These are phyloP conservation scores for Sebastes trivittatus DNA, from an alignment of 2,797 vertebrate species.

Conservation along the genomic window DNA sequence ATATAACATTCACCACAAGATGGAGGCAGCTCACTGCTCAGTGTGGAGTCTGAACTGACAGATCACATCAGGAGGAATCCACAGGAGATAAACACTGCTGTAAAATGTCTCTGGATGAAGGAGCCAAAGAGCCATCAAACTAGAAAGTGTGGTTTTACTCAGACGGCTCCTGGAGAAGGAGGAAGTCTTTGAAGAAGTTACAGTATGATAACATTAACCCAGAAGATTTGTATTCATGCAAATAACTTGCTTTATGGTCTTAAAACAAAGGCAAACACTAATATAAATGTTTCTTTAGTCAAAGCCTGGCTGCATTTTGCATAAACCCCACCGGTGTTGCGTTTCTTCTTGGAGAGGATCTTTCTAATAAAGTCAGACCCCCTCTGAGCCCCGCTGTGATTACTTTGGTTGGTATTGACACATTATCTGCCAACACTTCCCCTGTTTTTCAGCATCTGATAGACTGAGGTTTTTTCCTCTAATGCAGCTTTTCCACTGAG, in stretches of 20 bases:
- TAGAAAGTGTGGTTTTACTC: constrained; percentile 6
- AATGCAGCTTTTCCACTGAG: constrained; percentile 65
- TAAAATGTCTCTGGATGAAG: background rate
- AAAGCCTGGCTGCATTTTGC: background rate
- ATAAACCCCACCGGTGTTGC: background rate
- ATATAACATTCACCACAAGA: constrained; percentile 33
- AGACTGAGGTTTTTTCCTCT: constrained; percentile 55
- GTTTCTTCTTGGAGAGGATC: constrained; percentile 60
- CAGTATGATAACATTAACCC: background rate
- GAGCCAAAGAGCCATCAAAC: background rate
- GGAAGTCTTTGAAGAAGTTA: constrained; percentile 12
- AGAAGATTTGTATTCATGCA: background rate
- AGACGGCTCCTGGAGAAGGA: background rate
- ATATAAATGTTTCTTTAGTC: background rate
- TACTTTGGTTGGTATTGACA: constrained; percentile 55
- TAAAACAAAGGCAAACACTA: background rate
- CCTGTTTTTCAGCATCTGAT: constrained; percentile 53
- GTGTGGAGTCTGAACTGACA: rapidly evolving
- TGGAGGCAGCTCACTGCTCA: constrained; percentile 44
- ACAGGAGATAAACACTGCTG: background rate
- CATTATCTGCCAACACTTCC: constrained; percentile 67
- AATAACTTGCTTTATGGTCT: background rate
- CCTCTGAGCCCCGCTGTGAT: constrained; percentile 42
- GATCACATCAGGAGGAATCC: background rate
- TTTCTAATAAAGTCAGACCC: constrained; percentile 50